Base-by-base conservation (phyloP, 2,888 invertebrate genomes). In the Plusia festucae region DNA sequence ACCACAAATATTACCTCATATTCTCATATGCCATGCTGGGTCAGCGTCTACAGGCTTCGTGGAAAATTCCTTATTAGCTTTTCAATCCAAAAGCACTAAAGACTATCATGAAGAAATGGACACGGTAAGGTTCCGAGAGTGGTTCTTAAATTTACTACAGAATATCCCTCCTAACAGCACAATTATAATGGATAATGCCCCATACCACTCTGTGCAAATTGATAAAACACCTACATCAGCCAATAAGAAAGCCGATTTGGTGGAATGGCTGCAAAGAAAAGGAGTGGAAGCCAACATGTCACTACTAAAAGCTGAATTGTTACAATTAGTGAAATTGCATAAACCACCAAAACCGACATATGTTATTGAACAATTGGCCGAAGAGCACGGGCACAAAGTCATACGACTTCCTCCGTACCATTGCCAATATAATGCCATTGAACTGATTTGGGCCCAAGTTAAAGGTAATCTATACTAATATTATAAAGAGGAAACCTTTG, bases 241-340 rank as follows among this genome's bases (percentile, higher is more conserved):
- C 1, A 71, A 65, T 59, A 72, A 61, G n/a, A 59, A 75, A 78
- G 58, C 40, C 49, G 24, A 16, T 74, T 32, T 59, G 70, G 27
- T 65, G n/a, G n/a, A 44, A 53, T 70, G 66, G 65, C 20, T 68
- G 7, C 55, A 40, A 55, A 13, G 2, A 20, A 70, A 72, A 27
- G 68, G 69, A 52, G 60, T 72, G 52, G 66, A 70, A 53, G 70
- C 75, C 46, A 63, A 75, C 2, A 3, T 24, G n/a, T n/a, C n/a
- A n/a, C n/a, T 24, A 24, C 5, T 24, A 24, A 24, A 24, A 24
- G 24, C 5, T 24, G 24, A 24, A 24, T 24, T n/a, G n/a, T n/a
- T n/a, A n/a, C n/a, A n/a, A n/a, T n/a, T n/a, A n/a, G n/a, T n/a
- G n/a, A n/a, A n/a, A n/a, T 24, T 2, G 2, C 5, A 24, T 24